Base-by-base conservation (phyloP, 2,888 invertebrate species). In the Torymus texanus region DNA sequence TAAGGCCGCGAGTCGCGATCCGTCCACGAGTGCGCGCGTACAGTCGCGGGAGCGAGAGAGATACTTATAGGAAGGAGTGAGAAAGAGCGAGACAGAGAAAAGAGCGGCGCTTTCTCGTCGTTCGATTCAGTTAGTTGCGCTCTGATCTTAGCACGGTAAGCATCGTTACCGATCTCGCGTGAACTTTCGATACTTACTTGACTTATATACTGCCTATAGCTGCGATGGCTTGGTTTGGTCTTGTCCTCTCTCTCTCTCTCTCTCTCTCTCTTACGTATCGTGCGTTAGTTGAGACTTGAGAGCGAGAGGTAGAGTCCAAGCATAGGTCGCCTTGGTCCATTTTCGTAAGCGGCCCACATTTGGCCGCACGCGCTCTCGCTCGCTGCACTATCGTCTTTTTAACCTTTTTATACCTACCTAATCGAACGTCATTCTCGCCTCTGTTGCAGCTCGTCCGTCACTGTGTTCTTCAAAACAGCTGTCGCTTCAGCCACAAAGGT, bases 361-460 rank as follows among this genome's bases (percentile, higher is more conserved):
- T 70, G 70, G 61, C 8, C 53, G 24, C 16, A 16, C 41, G 59
- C 29, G 24, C n/a, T 13, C 41, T 59, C 16, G 21, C 21, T 21
- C 21, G 1, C 5, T 5, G 4, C 29, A 29, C 29, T 29, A 51
- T 18, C 56, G 16, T 16, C n/a, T 62, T 51, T 41, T 51, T 75
- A 68, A 70, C 63, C 62, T 78, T 55, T 67, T 29, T 29, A 29
- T 29, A 29, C 29, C 29, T 3, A 29, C 29, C 29, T 68, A 56
- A 71, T 62, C 51, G 14, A 55, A 41, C 16, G 16, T 53, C 24
- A 51, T 13, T 13, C 24, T 21, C 63, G 67, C 72, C 83, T 81
- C 70, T 83, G 66, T 75, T 88, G 79, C 85, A 89, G 88, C 82
- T 88, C 41, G 82, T 85, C 41, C 86, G 85, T 56, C 86, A 84